Base-by-base conservation (phyloP, 1,140 invertebrate genomes). In the Pogonognathellus flavescens region DNA sequence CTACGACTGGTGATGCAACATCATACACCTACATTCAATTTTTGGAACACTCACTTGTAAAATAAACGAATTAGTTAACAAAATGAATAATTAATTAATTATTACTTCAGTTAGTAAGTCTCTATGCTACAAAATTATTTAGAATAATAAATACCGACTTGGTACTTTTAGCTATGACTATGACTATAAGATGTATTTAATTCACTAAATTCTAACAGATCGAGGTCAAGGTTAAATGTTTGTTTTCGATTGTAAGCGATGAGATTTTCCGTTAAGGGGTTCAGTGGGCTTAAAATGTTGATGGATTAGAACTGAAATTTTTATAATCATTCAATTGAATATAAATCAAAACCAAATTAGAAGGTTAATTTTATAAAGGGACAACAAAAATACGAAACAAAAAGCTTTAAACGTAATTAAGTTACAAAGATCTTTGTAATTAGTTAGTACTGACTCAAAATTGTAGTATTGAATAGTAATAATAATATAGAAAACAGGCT, bases 281-380 rank as follows among this genome's bases (percentile, higher is more conserved):
- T 41, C 31, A 41, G 31, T 76, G 70, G 70, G 70, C 49, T 76
- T 76, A 76, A 76, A 76, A 76, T 76, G 70, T 76, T 76, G 70
- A 76, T 76, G 70, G 70, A 76, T 76, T 76, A 76, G 70, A 18
- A 76, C 70, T 76, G 70, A 31, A 76, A 76, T 76, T 76, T 76
- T 76, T 76, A 76, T 76, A 76, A 76, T 76, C 31, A 76, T 76
- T 41, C 70, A 50, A 76, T 49, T 76, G 70, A 76, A 76, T 76
- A 76, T 31, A 50, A 76, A 76, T n/a, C 70, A 76, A 76, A n/a
- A 41, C 14, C 70, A 59, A 82, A 82, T 31, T 57, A 82, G 55
- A 57, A 18, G 25, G 55, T 82, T 53, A 59, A 82, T n/a, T 8
- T 57, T 22, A 41, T 41, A 41, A 41, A 57, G 66, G 20, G 60